Conservation (phyloP, 2,888 invertebrate genomes). For the Calliscelio sp. region DNA sequence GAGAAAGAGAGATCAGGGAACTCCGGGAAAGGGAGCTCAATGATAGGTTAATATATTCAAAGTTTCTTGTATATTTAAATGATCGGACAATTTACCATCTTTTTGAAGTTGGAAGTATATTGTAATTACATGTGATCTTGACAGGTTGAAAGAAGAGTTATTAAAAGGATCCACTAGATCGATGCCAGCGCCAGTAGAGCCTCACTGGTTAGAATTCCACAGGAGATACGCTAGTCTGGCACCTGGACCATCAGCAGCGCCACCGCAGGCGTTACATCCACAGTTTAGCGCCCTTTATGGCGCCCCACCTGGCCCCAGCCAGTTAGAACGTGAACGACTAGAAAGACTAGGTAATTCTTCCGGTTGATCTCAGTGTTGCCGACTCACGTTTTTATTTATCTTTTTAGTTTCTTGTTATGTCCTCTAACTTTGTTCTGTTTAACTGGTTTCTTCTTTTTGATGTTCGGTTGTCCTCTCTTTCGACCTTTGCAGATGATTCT, state of each 20-base stretch:
- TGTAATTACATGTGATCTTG: no score
- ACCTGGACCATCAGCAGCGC: slow-evolving; percentile 82
- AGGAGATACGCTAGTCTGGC: slow-evolving; percentile 88
- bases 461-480: slow-evolving; percentile 59
- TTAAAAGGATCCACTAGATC: slow-evolving; percentile 89
- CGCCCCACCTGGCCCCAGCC: slow-evolving; percentile 92
- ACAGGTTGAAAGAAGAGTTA: slow-evolving; percentile 95
- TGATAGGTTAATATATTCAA: no score
- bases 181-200: slow-evolving; percentile 88
- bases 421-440: slow-evolving; percentile 62
- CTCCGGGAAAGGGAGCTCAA: slow-evolving; percentile 92
- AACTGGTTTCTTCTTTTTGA: slow-evolving; percentile 65
- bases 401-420: slow-evolving; percentile 58
- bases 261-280: slow-evolving; percentile 88
- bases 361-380: slow-evolving; percentile 29
- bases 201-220: slow-evolving; percentile 96
- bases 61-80: no score
- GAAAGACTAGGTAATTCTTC: slow-evolving; percentile 90
- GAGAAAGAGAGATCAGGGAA: slow-evolving; percentile 88
- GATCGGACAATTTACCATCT: no score
- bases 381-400: slow-evolving; percentile 32
- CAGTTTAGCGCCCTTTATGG: slow-evolving; percentile 89
- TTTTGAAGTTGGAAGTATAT: no score
- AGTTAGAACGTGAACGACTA: slow-evolving; percentile 94
- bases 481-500: slow-evolving; percentile 33